phyloP scores from a whole-genome alignment of 2,888 invertebrate species.

The Agriopis leucophaearia region DNA sequence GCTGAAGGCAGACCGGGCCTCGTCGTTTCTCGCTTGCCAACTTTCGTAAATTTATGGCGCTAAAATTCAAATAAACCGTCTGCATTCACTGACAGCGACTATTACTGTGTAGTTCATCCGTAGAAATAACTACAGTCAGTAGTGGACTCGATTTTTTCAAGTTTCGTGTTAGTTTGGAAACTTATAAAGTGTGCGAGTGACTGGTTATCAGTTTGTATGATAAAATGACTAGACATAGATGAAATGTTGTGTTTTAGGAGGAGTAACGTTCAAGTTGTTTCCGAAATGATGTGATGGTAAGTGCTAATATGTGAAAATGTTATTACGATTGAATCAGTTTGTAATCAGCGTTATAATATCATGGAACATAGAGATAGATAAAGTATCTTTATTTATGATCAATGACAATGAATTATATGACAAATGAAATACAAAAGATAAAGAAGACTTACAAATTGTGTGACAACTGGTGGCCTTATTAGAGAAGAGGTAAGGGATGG shows the following conservation, averaged over 20 bases:
- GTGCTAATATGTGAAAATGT: not conserved
- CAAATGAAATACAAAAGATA: too few species aligned
- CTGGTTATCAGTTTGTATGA: constrained; percentile 11
- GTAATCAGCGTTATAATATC: too few species aligned
- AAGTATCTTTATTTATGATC: too few species aligned
- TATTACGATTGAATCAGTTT: too few species aligned
- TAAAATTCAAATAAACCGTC: constrained; percentile 14
- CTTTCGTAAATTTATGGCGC: constrained; percentile 29
- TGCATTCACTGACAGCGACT: not conserved
- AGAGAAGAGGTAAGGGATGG: too few species aligned
- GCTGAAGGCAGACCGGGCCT: constrained; percentile 17
- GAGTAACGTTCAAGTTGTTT: not conserved
- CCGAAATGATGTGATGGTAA: constrained; percentile 25
- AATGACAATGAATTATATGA: too few species aligned
- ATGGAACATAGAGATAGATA: too few species aligned
- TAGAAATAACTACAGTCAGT: not conserved
- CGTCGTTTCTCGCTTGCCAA: not conserved
- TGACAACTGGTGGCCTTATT: too few species aligned
- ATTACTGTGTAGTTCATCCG: not conserved
- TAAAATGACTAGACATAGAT: constrained; percentile 13
- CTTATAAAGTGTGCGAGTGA: constrained; percentile 15
- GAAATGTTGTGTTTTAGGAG: constrained; percentile 7
- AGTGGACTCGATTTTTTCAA: constrained; percentile 1
- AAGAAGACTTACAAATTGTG: too few species aligned
- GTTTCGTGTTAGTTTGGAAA: constrained; percentile 17